Conservation (phyloP, 92 coral and sea anemone genomes). For the Parazoanthus atlanticus region DNA sequence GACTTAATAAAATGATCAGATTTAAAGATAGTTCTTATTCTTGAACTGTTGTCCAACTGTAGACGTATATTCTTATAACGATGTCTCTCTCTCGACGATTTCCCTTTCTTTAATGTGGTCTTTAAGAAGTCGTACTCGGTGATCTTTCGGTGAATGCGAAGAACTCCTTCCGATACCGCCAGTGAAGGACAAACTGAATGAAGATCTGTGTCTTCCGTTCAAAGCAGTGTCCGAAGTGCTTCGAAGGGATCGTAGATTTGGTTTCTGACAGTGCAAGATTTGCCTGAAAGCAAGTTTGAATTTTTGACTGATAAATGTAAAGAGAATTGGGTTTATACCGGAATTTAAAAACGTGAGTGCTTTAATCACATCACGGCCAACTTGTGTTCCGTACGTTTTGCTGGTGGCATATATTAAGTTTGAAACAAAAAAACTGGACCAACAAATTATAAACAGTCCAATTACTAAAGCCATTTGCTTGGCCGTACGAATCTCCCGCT, state of each 20-base stretch:
- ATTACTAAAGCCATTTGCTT: slow-evolving; percentile 94
- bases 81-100: slow-evolving; percentile 38
- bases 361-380: slow-evolving; percentile 72
- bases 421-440: slow-evolving; percentile 93
- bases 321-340: slow-evolving; percentile 86
- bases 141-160: background rate
- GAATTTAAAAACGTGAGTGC: slow-evolving; percentile 94
- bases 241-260: slow-evolving; percentile 49
- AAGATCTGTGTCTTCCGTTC: slow-evolving; percentile 6
- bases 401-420: slow-evolving; percentile 66
- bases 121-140: slow-evolving; percentile 18
- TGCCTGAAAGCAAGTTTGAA: slow-evolving; percentile 83
- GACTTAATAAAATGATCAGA: slow-evolving; percentile 1
- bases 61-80: background rate
- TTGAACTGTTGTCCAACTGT: background rate
- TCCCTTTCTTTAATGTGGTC: slow-evolving; percentile 17
- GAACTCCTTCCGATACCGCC: background rate
- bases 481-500: slow-evolving; percentile 88
- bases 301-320: slow-evolving; percentile 86
- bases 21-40: background rate
- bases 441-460: slow-evolving; percentile 82
- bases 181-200: background rate
- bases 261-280: slow-evolving; percentile 75
- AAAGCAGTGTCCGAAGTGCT: background rate
- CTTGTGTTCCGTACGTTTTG: slow-evolving; percentile 45